Base-by-base conservation (phyloP, 2,113 vertebrate genomes). In the Marmota monax region DNA sequence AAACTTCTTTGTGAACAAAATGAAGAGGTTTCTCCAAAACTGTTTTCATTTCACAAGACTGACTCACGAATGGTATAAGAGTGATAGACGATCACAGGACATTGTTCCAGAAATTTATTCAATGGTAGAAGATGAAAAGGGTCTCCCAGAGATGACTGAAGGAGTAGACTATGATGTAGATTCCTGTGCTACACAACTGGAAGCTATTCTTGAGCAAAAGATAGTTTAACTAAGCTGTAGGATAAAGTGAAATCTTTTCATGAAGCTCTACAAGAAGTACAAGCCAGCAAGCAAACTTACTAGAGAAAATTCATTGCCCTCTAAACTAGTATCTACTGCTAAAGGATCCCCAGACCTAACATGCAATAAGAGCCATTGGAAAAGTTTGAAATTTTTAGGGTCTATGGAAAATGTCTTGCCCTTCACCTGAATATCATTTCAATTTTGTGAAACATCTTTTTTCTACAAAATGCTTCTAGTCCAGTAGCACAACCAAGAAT, bases 241-340 rank as follows among this genome's bases (percentile, higher is more conserved):
- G 99, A 99, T 98, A 99, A 99, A 99, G 99, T 99, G 98, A 99
- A 99, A 96, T 99, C 99, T 84, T 99, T 99, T 98, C 99, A 99
- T 63, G 99, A 99, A 88, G 97, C 99, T 48, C 99, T 99, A 5
- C 99, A 99, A 98, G 99, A 99, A 94, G 99, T 99, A 97, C 99
- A 99, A 96, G 99, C 99, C 79, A 99, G 99, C 99, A 99, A 99
- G 98, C 99, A 99, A 98, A 99, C 99, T 94, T 99, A 99, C 97
- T 99, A 99, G 98, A 99, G 99, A 98, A 58, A 58, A 99, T 99
- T 95, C 99, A 99, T 73, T 58, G 99, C 99, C 69, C 99, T 99
- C 98, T 99, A 99, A 99, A 85, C 23, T 34, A 93, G 83, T 65
- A 56, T 96, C 95, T 97, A 98, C 98, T 98, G 98, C 98, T 98